Evolutionary conservation across 1,140 invertebrate genomes (phyloP), one percentile per base, ranked within the genome.

Genomic region (Hypsibius dujardini): DNA sequence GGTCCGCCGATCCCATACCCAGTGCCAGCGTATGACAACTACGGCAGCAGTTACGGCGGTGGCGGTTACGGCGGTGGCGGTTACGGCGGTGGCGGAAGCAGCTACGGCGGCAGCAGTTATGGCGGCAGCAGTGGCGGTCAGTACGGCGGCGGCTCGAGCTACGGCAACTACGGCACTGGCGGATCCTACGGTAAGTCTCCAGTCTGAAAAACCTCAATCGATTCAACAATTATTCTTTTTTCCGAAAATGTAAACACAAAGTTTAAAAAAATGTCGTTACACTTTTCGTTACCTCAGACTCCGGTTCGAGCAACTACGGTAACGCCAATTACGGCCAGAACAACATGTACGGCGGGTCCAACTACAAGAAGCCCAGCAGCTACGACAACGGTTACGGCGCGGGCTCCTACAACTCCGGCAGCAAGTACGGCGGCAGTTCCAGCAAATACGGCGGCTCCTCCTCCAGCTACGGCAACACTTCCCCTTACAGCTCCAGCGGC

Each of bases 1-100:
- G 62, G 62, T 15, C 62, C 62, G 7, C 62, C 62, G 12, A 67
- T 67, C 62, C 62, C 62, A 7, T 15, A 15, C 7, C 62, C 62
- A 12, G 62, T 45, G 7, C 62, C 62, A 12, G 62, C 12, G 7
- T 12, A 45, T 67, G 45, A 42, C 42, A 67, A 42, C 42, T 67
- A 67, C 42, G 62, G 62, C 3, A 42, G 50, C n/a, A n/a, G 62
- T 12, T 67, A 12, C 12, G 42, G 62, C 62, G 42, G 42, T 45
- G 42, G 42, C 62, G 42, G 42, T 42, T 67, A 67, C 45, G 62
- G 62, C 12, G 62, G 62, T 7, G 62, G 62, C 42, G 62, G 62
- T 15, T 67, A 12, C 7, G 62, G 62, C 42, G 12, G 42, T 67
- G 62, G 62, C 12, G 62, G 62, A 7, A 15, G 42, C 42, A 42